phyloP scores from a whole-genome alignment of 2,888 invertebrate genomes.

The Drosophila formosana region DNA sequence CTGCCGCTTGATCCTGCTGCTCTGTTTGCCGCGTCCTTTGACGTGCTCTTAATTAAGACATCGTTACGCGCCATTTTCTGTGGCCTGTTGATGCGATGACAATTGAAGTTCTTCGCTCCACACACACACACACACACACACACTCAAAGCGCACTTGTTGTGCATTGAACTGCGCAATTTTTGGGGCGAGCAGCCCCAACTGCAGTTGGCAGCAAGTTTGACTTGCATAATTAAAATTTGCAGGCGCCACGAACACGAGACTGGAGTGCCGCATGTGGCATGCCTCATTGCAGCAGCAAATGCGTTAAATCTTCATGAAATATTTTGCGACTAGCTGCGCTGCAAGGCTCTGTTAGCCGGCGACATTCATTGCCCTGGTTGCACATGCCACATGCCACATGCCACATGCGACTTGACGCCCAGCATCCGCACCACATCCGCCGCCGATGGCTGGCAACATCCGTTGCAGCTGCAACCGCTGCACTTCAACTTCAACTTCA shows the following conservation, averaged over 20 bases:
- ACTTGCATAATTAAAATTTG: conserved; percentile 63
- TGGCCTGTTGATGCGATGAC: conserved; percentile 50
- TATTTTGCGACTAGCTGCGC: conserved; percentile 43
- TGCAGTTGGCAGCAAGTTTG: conserved; percentile 45
- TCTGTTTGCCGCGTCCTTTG: conserved; percentile 38
- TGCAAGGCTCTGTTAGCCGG: conserved; percentile 6
- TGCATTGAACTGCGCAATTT: conserved; percentile 9
- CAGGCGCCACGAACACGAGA: too few species aligned
- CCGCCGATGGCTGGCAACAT: conserved; percentile 31
- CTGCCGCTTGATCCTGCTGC: background rate
- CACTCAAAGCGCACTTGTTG: conserved; percentile 5
- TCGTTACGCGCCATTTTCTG: conserved; percentile 69
- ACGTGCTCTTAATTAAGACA: conserved; percentile 66
- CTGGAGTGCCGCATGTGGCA: conserved; percentile 53
- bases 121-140: conserved; percentile 4
- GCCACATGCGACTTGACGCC: conserved; percentile 10
- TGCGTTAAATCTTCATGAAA: conserved; percentile 71
- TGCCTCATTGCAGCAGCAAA: conserved; percentile 59
- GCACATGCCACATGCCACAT: conserved; percentile 10
- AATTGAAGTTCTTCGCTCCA: conserved; percentile 49
- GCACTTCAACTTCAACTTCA: conserved; percentile 1
- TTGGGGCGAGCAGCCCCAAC: conserved; percentile 10
- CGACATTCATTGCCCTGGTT: conserved; percentile 41
- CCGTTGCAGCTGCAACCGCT: conserved; percentile 40
- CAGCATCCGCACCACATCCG: conserved; percentile 34